Base-by-base conservation (phyloP, 2,888 invertebrate species). In the Flexamia atlantica region DNA sequence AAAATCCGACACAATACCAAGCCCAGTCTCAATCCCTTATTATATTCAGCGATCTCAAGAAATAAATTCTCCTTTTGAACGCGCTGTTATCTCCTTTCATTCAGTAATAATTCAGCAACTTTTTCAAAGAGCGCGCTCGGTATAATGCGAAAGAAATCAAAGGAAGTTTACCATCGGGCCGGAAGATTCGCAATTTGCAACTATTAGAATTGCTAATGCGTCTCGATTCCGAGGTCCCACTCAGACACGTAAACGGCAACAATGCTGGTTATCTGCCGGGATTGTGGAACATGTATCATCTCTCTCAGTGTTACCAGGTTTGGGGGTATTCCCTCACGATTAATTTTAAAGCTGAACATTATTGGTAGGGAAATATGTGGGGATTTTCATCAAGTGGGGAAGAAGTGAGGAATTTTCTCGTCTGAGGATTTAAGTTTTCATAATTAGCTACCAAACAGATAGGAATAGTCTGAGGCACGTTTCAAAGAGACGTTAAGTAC, bases 81-180 rank as follows among this genome's bases (percentile, higher is more conserved):
- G 64, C 64, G 64, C 64, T 64, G 64, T 64, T 64, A 64, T 64
- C 64, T 64, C 64, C 64, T 64, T 64, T 64, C 64, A 64, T 64
- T 64, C 64, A 64, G 64, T 64, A 64, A 64, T 64, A 64, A 64
- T 64, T 64, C 64, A 64, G 30, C 28, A 64, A 64, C 64, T 64
- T 64, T 64, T 64, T 64, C 64, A 64, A 64, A 64, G 64, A 64
- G 53, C 53, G 20, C 53, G 20, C 64, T 30, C 64, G 64, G 64
- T 64, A 64, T 64, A 64, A 64, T 23, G 53, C 53, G 64, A 64
- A 64, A 64, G 64, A 64, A 64, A 64, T 64, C 64, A 64, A 64
- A 64, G 64, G 64, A 64, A 64, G 64, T 64, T 64, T 64, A 64
- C 64, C 64, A 64, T 64, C 40, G 10, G 70, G 17, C 40, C 70